phyloP scores from a whole-genome alignment of 64 coral and sea anemone genomes.

The Orbicella faveolata region DNA sequence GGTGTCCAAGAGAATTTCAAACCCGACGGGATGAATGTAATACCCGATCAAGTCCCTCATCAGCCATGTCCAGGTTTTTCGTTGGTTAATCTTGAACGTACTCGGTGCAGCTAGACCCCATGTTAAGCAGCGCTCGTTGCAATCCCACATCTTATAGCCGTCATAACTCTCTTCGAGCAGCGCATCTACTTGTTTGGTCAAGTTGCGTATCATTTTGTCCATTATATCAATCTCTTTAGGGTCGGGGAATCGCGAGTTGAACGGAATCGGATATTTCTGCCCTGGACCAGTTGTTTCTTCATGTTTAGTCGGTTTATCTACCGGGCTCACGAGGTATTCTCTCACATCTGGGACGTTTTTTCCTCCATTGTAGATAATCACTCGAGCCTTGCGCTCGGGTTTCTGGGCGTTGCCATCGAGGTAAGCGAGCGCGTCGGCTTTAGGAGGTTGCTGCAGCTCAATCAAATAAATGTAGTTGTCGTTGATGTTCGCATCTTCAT shows the following conservation, averaged over 20 bases:
- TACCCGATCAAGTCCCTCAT: slow-evolving; percentile 13
- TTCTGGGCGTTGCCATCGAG: slow-evolving; percentile 55
- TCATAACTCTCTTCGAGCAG: slow-evolving; percentile 64
- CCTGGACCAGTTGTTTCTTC: slow-evolving; percentile 26
- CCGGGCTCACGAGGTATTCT: slow-evolving; percentile 62
- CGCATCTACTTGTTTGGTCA: slow-evolving; percentile 25
- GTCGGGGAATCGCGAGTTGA: slow-evolving; percentile 69
- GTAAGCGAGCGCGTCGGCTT: slow-evolving; percentile 54
- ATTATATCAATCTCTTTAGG: slow-evolving; percentile 32
- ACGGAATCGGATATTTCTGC: slow-evolving; percentile 66
- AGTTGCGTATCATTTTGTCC: background rate
- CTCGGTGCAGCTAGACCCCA: slow-evolving; percentile 21
- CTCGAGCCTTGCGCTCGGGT: slow-evolving; percentile 46
- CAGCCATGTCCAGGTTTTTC: slow-evolving; percentile 61
- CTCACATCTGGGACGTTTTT: slow-evolving; percentile 30
- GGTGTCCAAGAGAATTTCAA: slow-evolving; percentile 59
- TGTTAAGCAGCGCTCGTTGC: slow-evolving; percentile 36
- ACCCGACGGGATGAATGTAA: slow-evolving; percentile 52
- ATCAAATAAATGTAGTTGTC: slow-evolving; percentile 85
- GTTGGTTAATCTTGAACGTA: slow-evolving; percentile 39
- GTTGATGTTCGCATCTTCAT: slow-evolving; percentile 42
- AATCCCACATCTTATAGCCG: slow-evolving; percentile 42
- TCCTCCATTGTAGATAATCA: slow-evolving; percentile 50
- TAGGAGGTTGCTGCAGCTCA: slow-evolving; percentile 43
- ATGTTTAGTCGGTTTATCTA: slow-evolving; percentile 24